A percentile compares a stretch with the other conserved stretches of the same genome.
These are phyloP conservation scores for Microtus richardsoni DNA, from an alignment of 2,113 vertebrate genomes.

Conservation along the genomic window DNA sequence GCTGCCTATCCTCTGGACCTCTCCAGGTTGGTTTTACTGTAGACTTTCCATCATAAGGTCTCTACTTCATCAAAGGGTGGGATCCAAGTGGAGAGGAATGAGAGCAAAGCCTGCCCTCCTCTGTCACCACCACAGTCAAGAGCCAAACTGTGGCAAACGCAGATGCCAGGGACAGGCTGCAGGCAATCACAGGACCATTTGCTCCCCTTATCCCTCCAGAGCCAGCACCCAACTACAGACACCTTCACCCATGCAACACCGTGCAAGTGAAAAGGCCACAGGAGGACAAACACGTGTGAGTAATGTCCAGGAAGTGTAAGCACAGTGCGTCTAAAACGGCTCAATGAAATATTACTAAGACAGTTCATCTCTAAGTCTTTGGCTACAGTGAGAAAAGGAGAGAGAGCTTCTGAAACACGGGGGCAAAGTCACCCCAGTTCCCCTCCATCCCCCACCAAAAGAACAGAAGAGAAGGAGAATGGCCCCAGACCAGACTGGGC, in stretches of 20 bases:
- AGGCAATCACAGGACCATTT: fast-evolving
- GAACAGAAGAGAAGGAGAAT: no score
- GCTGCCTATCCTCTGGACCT: background rate
- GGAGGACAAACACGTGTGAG: background rate
- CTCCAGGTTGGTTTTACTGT: background rate
- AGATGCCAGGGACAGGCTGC: fast-evolving
- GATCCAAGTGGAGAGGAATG: background rate
- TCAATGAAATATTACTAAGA: background rate
- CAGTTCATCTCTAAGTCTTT: background rate
- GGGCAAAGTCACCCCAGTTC: background rate
- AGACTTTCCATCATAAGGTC: background rate
- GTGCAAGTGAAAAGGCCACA: background rate
- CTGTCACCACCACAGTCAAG: background rate
- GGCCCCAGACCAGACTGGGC: background rate
- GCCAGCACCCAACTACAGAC: background rate
- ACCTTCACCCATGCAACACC: background rate
- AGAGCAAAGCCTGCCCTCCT: background rate
- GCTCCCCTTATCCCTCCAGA: background rate
- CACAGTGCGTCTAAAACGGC: background rate
- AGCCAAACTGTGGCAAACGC: background rate
- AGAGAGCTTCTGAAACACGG: background rate
- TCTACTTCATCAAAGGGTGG: background rate
- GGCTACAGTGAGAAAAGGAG: background rate
- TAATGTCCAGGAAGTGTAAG: background rate
- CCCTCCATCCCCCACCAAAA: no score